Base-by-base conservation (phyloP, 2,113 vertebrate species). In the Grallaria varia region DNA sequence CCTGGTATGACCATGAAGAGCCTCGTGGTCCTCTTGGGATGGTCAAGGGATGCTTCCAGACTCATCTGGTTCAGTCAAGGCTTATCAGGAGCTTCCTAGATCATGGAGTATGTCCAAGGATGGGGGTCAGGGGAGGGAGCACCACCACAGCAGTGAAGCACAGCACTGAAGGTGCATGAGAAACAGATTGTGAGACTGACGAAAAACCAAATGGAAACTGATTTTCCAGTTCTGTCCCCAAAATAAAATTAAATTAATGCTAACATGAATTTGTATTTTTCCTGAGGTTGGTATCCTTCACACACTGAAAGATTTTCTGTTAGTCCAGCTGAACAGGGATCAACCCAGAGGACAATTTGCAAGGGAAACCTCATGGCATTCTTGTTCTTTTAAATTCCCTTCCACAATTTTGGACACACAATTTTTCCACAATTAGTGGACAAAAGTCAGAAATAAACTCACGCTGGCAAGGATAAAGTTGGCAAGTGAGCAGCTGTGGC, bases 151-250 rank as follows among this genome's bases (percentile, higher is more conserved):
- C 45, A 22, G 27, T 59, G 31, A 45, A 67, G 60, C 15, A 31
- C 12, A 0, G 35, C 56, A 47, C 33, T 1, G 0, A 81, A 56
- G 7, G 16, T 35, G 8, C 17, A 35, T 5, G n/a, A 24, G 52
- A 72, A 91, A 14, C 21, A 75, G 11, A 21, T 33, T 30, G 15
- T 31, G 55, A 27, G 24, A 50, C 0, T 40, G 27, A n/a, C 2
- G 12, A 53, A 77, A 89, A 87, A 63, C 12, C 33, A 82, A 52
- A 86, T 12, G 18, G n/a, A 73, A 92, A 83, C 1, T 9, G 6
- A 12, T 44, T 82, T 60, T 89, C 52, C 17, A 78, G 7, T 82
- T 84, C n/a, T 58, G 6, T 12, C 35, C 6, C 18, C 2, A 50
- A 77, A 73, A 71, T 2, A 71, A 53, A 73, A 49, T 6, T 45